Evolutionary conservation across 2,888 invertebrate species (phyloP), one percentile per base, ranked within the genome.

Genomic region (Salticus scenicus): DNA sequence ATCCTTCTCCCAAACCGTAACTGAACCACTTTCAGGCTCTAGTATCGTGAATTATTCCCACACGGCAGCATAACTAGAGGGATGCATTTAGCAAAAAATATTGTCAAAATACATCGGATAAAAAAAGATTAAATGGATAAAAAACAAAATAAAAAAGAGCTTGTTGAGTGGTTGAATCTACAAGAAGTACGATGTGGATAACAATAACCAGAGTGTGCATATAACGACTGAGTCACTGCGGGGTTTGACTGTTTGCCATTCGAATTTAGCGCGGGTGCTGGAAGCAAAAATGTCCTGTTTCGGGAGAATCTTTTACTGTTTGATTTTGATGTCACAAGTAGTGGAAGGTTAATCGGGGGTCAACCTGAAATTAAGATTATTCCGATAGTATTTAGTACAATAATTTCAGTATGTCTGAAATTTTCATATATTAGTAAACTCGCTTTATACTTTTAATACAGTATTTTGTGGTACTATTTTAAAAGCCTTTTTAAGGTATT

Each of bases 31-130:
- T 24, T 5, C 57, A 4, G 24, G 24, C 20, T 24, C 2, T 5
- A 24, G 7, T 5, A 24, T 24, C 57, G 57, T 57, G 10, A 75
- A n/a, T 28, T 75, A 64, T 76, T 76, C 76, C 76, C 76, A 76
- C 10, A 24, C 33, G 14, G 66, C 66, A 66, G 30, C 31, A 30
- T 31, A 37, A n/a, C 70, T 33, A 2, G 27, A 20, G 41, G n/a
- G 57, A 24, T 5, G 57, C 24, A 57, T 57, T 57, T 57, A 24
- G 24, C 5, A 24, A 57, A 57, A 24, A n/a, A 24, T 24, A 37
- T 10, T 7, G 37, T 37, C 37, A 37, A 37, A 37, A 47, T 77
- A 20, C 51, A 77, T n/a, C n/a, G n/a, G n/a, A 51, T 70, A 69
- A 30, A 51, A 37, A 37, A 10, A 37, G 10, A 37, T 37, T n/a